These are phyloP conservation scores for Drosophila vallismaia DNA, from an alignment of 2,888 invertebrate genomes.

Conservation along the genomic window DNA sequence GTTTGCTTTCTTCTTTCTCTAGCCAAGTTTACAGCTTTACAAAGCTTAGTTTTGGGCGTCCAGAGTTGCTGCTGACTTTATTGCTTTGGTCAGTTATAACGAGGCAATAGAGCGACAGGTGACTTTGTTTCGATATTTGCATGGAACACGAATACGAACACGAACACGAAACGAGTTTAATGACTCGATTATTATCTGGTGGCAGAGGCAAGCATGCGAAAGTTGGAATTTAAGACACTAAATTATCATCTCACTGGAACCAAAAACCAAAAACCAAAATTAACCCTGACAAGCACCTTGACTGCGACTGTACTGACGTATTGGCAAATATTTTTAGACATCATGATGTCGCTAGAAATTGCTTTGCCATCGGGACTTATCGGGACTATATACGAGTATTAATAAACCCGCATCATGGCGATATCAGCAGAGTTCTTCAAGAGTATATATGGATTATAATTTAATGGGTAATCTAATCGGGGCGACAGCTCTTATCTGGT, in stretches of 20 bases:
- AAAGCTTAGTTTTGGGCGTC: constrained; percentile 56
- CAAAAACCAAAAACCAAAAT: constrained; percentile 31
- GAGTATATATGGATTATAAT: constrained; percentile 41
- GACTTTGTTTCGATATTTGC: constrained; percentile 39
- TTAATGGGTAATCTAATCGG: constrained; percentile 48
- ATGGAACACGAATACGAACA: constrained; percentile 25
- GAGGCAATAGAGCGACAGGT: constrained; percentile 37
- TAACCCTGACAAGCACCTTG: constrained; percentile 7
- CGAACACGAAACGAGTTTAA: constrained; percentile 32
- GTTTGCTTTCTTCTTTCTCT: constrained; percentile 76
- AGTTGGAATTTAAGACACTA: not conserved
- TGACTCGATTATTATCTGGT: constrained; percentile 5
- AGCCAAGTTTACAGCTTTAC: constrained; percentile 39
- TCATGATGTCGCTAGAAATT: constrained; percentile 5
- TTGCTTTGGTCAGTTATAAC: constrained; percentile 64
- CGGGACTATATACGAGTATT: constrained; percentile 1
- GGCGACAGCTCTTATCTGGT: constrained; percentile 45
- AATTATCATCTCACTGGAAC: constrained; percentile 2
- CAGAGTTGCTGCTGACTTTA: constrained; percentile 50
- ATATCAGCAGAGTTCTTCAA: constrained; percentile 8
- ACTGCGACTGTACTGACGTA: constrained; percentile 8
- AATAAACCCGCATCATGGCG: constrained; percentile 1
- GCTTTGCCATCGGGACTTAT: constrained; percentile 18
- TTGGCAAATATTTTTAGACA: constrained; percentile 31
- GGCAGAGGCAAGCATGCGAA: not conserved